Percentiles rank a stretch among this genome's conserved stretches.
Conservation (phyloP, 2,888 invertebrate species). For the Zeuzera pyrina region DNA sequence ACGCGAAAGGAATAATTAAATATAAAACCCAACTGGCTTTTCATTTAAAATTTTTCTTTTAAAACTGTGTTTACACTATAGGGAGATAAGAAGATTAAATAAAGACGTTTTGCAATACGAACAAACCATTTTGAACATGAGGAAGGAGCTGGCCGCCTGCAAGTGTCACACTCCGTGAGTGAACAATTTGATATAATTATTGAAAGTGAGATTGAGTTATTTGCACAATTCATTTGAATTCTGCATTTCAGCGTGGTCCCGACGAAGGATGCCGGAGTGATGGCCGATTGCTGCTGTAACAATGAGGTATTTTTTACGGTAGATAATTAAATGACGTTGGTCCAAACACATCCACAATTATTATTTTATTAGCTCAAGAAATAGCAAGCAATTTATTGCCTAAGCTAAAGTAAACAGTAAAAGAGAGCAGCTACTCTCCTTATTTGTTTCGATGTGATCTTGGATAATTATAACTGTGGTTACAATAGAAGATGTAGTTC, state of each 20-base stretch:
- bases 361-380: too few relatives aligned
- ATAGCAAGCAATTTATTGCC: too few relatives aligned
- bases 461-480: neutral
- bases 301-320: neutral
- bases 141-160: constrained; percentile 30
- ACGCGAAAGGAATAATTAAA: too few relatives aligned
- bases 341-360: too few relatives aligned
- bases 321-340: too few relatives aligned
- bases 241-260: too few relatives aligned
- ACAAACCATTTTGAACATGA: constrained; percentile 34
- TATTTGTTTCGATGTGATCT: too few relatives aligned
- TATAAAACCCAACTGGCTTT: constrained; percentile 3
- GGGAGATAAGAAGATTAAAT: constrained; percentile 45
- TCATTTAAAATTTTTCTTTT: neutral
- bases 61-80: constrained; percentile 21
- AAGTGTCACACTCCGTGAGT: constrained; percentile 33
- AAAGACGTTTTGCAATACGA: constrained; percentile 45
- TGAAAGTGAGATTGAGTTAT: neutral
- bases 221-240: neutral
- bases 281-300: neutral
- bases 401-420: too few relatives aligned
- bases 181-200: neutral
- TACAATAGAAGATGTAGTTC: neutral
- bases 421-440: too few relatives aligned
- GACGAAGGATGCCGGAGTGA: too few relatives aligned